Base-by-base conservation (phyloP, 2,888 invertebrate species). In the Eristalis intricaria region DNA sequence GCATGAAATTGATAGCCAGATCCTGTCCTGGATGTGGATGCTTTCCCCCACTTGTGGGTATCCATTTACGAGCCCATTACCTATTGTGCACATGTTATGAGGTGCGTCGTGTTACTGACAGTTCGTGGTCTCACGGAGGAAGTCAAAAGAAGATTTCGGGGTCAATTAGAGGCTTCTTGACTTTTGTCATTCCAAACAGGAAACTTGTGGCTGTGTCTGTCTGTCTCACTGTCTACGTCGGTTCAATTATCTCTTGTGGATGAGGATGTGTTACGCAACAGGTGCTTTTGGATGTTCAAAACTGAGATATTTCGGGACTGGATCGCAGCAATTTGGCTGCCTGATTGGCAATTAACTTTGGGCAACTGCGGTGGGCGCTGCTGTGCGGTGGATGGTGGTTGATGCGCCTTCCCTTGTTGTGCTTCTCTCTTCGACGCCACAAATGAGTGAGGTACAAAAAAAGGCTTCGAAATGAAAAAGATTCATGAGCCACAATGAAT, bases 341-440 rank as follows among this genome's bases (percentile, higher is more conserved):
- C 56, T 80, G 84, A 84, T 76, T 66, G 75, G 70, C 71, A 76
- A 84, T 84, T 84, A 84, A 70, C 66, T 63, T 5, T 26, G 26
- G 26, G 26, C 26, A 26, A 26, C 26, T 29, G 2, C 29, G 29
- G 74, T 50, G 19, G 19, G 50, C 2, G 50, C 50, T n/a, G 40
- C 38, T 80, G 70, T 70, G 56, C 75, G 50, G 43, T 10, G 3
- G 22, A 22, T 22, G 23, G 23, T 2, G 8, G 23, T 60, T 13
- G 13, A 23, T 22, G 10, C 1, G 7, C 1, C 11, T 50, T 11
- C 50, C 23, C 22, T 58, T 22, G 8, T 1, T 23, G n/a, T n/a
- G n/a, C 26, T 22, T 23, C 26, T 4, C 60, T 58, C 32, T 64
- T 50, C 50, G 0, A 0, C 7, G 8, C 50, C 50, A 50, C 50